Base-by-base conservation (phyloP, 2,888 invertebrate species). In the Cosmorhoe ocellata region DNA sequence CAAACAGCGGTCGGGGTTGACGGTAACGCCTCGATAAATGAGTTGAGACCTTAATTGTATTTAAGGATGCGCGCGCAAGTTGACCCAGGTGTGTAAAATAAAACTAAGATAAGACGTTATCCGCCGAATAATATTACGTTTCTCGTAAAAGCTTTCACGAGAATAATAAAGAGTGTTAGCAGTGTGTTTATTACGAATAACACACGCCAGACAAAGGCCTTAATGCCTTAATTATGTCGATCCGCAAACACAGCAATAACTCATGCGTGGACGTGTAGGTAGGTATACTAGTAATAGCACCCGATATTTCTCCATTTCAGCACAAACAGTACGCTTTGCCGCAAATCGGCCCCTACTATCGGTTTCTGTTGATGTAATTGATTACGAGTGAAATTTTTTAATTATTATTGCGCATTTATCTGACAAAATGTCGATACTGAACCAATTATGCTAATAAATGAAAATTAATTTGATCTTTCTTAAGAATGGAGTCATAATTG, bases 321-420 rank as follows among this genome's bases (percentile, higher is more conserved):
- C 70, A 65, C 68, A 74, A 69, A 76, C 67, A 70, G 61, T 66
- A 66, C 63, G 62, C 57, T 61, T 63, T 58, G 61, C 63, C 58
- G 62, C 62, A 66, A 69, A 71, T n/a, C 69, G 69, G 61, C 59
- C 43, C 59, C 14, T 71, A 74, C 74, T 38, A 51, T 7, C 27
- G 36, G 42, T 34, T 24, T 26, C 27, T 27, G 12, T 12, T 41
- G 27, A 46, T 32, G 45, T 37, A 22, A 46, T 24, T 37, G 22
- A 30, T 36, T 40, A 39, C 39, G 40, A 44, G 36, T n/a, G n/a
- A n/a, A n/a, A n/a, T n/a, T n/a, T n/a, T n/a, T n/a, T n/a, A n/a
- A n/a, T n/a, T n/a, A n/a, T n/a, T n/a, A n/a, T n/a, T n/a, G n/a
- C n/a, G n/a, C n/a, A n/a, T n/a, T n/a, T n/a, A n/a, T n/a, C n/a